A percentile compares a stretch with the other conserved stretches of the same genome.
Evolutionary conservation across 2,113 vertebrate species (phyloP).

Genomic region (Meleagris gallopavo): DNA sequence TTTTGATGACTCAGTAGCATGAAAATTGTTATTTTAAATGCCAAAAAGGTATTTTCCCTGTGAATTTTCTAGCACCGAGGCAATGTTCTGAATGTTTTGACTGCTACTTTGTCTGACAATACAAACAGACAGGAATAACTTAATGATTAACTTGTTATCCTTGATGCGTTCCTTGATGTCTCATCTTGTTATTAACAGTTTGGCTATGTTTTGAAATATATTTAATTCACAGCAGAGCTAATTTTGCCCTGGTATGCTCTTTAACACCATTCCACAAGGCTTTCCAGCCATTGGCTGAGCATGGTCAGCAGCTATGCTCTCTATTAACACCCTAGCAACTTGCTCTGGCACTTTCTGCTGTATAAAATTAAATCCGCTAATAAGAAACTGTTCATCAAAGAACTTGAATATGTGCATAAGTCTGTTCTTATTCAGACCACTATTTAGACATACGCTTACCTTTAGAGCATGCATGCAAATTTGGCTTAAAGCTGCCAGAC

Average conservation of each 20-base stretch:
- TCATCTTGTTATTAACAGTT: constrained; percentile 70
- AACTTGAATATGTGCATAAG: constrained; percentile 21
- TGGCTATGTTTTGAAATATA: constrained; percentile 60
- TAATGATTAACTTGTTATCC: constrained; percentile 67
- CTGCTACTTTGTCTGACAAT: constrained; percentile 66
- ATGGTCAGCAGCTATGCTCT: constrained; percentile 38
- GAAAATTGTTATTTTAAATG: constrained; percentile 67
- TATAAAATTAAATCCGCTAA: constrained; percentile 7
- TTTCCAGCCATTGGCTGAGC: constrained; percentile 47
- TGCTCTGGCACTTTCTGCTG: neutral
- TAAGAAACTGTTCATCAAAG: constrained; percentile 54
- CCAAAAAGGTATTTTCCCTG: constrained; percentile 69
- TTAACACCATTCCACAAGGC: constrained; percentile 48
- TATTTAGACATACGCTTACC: neutral
- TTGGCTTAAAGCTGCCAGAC: neutral
- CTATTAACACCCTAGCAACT: constrained; percentile 32
- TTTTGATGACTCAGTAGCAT: constrained; percentile 68
- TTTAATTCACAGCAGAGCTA: constrained; percentile 53
- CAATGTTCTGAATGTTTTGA: constrained; percentile 64
- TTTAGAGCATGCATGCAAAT: neutral
- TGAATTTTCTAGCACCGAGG: constrained; percentile 64
- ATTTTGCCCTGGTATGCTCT: constrained; percentile 69
- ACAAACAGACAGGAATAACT: constrained; percentile 74
- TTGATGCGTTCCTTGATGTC: constrained; percentile 68
- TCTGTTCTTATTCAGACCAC: neutral